Conservation (phyloP, 1,140 invertebrate genomes). For the Leptopilina clavipes region DNA sequence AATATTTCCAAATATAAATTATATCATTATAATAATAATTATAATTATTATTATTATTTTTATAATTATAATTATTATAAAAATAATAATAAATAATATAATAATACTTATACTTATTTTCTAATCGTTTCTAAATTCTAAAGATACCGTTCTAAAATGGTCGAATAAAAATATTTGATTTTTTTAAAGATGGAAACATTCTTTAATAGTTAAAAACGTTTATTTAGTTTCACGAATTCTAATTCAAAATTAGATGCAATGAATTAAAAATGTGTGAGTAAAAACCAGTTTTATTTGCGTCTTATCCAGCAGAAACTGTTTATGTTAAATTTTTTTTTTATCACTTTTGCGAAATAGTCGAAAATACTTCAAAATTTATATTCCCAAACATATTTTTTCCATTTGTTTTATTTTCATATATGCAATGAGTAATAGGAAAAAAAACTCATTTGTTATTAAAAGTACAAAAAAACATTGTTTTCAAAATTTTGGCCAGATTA, state of each 20-base stretch:
- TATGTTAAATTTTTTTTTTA: conserved; percentile 1
- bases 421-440: too few species aligned
- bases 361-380: neutral
- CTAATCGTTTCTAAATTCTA: too few species aligned
- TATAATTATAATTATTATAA: too few species aligned
- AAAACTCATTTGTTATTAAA: neutral
- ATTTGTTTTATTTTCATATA: too few species aligned
- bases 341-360: neutral
- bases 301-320: neutral
- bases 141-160: too few species aligned
- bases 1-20: too few species aligned
- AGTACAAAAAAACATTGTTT: neutral
- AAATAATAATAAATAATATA: too few species aligned
- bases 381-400: neutral
- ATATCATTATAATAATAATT: too few species aligned
- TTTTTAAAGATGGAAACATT: too few species aligned
- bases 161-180: too few species aligned
- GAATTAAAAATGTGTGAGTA: neutral
- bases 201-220: neutral
- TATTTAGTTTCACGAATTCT: neutral
- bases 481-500: neutral
- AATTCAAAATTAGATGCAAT: neutral
- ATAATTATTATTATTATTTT: too few species aligned
- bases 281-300: conserved; percentile 1
- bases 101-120: too few species aligned